phyloP scores from a whole-genome alignment of 2,113 vertebrate species.

The Rhabdomys dilectus region DNA sequence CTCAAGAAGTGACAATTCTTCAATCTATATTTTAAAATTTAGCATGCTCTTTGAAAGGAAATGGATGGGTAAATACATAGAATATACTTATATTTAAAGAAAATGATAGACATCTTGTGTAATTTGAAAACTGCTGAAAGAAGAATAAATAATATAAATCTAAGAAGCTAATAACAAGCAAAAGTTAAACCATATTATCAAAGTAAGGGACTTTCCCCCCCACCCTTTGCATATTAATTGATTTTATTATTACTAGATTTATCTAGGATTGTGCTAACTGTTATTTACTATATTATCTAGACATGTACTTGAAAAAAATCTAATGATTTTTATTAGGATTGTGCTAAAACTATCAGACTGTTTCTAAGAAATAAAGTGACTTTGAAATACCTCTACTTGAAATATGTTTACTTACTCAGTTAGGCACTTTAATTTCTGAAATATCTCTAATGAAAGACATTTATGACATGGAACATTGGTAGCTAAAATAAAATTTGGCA shows the following conservation, averaged over 20 bases:
- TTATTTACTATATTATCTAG: not conserved
- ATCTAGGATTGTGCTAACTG: not conserved
- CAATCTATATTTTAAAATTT: not conserved
- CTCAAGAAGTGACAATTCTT: not conserved
- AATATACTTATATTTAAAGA: not conserved
- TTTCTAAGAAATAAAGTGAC: not conserved
- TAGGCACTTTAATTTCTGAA: not conserved
- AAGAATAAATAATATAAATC: not conserved
- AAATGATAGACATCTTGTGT: not conserved
- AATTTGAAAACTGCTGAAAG: slow-evolving; percentile 10
- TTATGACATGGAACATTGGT: not conserved
- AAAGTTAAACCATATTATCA: slow-evolving; percentile 24
- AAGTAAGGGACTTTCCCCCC: not conserved
- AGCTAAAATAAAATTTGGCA: not conserved
- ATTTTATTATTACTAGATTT: slow-evolving; percentile 5
- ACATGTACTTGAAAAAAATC: not conserved
- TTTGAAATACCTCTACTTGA: slow-evolving; percentile 1
- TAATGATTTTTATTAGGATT: not conserved
- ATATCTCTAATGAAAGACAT: not conserved
- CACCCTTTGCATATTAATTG: not conserved
- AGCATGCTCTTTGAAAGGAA: not conserved
- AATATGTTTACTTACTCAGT: not conserved
- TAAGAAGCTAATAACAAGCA: not conserved
- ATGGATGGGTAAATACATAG: not conserved
- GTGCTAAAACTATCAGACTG: not conserved